phyloP scores from a whole-genome alignment of 2,797 vertebrate genomes.

The Bradypodion ventrale region DNA sequence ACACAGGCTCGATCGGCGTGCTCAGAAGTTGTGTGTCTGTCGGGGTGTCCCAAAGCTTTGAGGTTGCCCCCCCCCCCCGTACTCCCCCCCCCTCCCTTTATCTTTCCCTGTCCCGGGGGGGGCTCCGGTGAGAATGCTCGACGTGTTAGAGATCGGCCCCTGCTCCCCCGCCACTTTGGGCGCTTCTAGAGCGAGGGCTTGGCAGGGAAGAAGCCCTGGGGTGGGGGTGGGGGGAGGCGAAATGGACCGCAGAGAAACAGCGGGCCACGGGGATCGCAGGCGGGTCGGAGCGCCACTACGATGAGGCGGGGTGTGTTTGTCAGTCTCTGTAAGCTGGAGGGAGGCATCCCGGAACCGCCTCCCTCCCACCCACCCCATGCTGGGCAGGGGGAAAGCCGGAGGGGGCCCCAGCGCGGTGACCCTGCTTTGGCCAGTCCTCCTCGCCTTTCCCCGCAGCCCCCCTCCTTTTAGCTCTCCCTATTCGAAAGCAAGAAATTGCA shows the following conservation, averaged over 20 bases:
- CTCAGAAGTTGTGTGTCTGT: accelerated
- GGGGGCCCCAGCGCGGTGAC: background rate
- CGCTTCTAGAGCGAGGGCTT: background rate
- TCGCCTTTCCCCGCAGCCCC: background rate
- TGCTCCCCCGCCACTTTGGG: background rate
- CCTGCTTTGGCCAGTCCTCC: background rate
- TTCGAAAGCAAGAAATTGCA: no score
- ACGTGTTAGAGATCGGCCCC: background rate
- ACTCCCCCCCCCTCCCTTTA: no score
- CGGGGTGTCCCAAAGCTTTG: background rate
- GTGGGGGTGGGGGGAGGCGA: background rate
- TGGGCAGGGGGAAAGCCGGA: background rate
- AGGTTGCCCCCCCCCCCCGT: no score
- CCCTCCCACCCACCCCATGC: no score
- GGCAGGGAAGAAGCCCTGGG: background rate
- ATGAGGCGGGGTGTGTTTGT: no score
- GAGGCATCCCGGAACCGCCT: no score
- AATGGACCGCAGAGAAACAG: background rate
- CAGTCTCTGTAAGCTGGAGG: no score
- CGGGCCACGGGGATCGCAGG: no score
- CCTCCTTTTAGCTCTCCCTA: background rate
- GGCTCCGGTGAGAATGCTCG: no score
- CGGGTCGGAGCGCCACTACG: background rate
- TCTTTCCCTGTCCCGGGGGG: background rate
- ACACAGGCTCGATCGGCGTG: background rate